These are phyloP conservation scores for Lasioglossum morio DNA, from an alignment of 2,888 invertebrate genomes.

Conservation along the genomic window DNA sequence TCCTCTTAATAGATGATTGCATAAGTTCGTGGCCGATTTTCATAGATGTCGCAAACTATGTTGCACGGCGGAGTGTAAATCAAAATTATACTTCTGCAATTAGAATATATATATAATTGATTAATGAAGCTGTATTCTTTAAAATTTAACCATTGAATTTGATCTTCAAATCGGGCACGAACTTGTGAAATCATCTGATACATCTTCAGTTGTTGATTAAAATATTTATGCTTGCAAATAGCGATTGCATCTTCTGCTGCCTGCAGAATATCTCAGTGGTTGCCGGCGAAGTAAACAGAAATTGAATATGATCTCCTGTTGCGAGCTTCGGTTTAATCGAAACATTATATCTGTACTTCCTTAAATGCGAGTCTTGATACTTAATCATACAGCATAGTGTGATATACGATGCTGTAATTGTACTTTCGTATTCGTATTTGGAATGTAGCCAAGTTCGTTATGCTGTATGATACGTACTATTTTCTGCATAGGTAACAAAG, in stretches of 20 bases:
- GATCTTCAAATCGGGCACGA: too few species aligned
- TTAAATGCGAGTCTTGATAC: constrained; percentile 2
- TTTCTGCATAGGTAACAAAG: not conserved
- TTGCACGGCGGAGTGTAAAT: too few species aligned
- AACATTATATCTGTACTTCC: constrained; percentile 8
- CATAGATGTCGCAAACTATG: too few species aligned
- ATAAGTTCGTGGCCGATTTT: too few species aligned
- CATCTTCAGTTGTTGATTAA: not conserved
- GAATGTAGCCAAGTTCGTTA: constrained; percentile 11
- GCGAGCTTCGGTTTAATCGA: constrained; percentile 7
- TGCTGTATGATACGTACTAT: not conserved
- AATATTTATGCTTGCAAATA: not conserved
- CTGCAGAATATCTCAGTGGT: not conserved
- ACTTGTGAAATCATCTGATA: too few species aligned
- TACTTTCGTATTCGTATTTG: constrained; percentile 13
- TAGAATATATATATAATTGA: too few species aligned
- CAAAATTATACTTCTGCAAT: too few species aligned
- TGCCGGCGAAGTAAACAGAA: not conserved
- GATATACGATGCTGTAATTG: not conserved
- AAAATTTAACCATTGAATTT: too few species aligned
- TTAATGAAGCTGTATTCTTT: too few species aligned
- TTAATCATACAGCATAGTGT: not conserved
- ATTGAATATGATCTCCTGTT: not conserved
- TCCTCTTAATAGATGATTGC: not conserved
- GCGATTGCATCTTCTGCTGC: not conserved